A percentile compares a stretch with the other conserved stretches of the same genome.
These are phyloP conservation scores for Gryllus longicercus DNA, from an alignment of 2,888 invertebrate genomes.

Conservation along the genomic window DNA sequence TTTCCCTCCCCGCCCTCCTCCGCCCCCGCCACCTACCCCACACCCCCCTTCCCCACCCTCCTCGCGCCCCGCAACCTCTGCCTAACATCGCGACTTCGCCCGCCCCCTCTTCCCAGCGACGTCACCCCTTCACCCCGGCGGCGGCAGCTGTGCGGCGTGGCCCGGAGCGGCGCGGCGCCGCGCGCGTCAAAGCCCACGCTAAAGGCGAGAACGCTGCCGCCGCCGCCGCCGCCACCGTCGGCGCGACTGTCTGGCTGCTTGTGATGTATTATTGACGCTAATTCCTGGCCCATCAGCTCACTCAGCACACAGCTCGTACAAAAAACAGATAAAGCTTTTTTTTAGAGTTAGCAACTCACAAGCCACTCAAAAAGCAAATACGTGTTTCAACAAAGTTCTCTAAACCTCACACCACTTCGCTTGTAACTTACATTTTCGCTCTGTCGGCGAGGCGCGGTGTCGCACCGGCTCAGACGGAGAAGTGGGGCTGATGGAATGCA, in stretches of 20 bases:
- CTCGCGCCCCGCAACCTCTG: too few relatives aligned
- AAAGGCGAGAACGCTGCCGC: slow-evolving; percentile 22
- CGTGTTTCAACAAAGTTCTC: slow-evolving; percentile 30
- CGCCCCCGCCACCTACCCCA: too few relatives aligned
- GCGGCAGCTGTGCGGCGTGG: not conserved
- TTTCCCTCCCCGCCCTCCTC: too few relatives aligned
- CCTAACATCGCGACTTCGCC: too few relatives aligned
- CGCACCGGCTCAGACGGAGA: not conserved
- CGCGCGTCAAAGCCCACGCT: slow-evolving; percentile 32
- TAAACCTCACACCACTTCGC: not conserved
- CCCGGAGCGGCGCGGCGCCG: not conserved
- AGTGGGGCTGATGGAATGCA: not conserved
- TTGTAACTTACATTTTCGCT: slow-evolving; percentile 4
- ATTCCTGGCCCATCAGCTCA: slow-evolving; percentile 33
- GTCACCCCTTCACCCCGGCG: too few relatives aligned
- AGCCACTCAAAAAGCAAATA: slow-evolving; percentile 33
- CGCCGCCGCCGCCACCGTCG: not conserved
- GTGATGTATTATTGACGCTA: slow-evolving; percentile 36
- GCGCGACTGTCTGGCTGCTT: slow-evolving; percentile 27
- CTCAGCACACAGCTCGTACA: slow-evolving; percentile 18
- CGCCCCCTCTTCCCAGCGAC: too few relatives aligned
- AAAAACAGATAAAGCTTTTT: not conserved
- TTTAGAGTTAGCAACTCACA: slow-evolving; percentile 29
- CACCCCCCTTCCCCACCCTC: too few relatives aligned
- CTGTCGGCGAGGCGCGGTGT: not conserved